Conservation (phyloP, 2,888 invertebrate genomes). For the Caenorhabditis uteleia region DNA sequence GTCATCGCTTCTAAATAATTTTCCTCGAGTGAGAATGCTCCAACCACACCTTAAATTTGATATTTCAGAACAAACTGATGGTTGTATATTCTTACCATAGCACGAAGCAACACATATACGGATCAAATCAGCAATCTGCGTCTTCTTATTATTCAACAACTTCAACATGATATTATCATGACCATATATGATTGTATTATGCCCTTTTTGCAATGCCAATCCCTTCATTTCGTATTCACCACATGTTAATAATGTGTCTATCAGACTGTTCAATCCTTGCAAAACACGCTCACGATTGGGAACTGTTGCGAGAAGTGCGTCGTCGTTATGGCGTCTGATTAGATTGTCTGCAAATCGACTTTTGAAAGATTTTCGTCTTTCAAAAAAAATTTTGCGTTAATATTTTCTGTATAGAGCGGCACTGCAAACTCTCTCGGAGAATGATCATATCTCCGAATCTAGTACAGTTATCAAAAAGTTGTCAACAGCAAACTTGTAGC, state of each 20-base stretch:
- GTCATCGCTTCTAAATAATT: too few species aligned
- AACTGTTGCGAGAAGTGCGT: neutral
- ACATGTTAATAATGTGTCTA: constrained; percentile 11
- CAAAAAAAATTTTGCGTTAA: too few species aligned
- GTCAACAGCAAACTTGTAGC: too few species aligned
- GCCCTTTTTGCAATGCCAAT: neutral
- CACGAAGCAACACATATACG: neutral
- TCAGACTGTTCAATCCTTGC: constrained; percentile 2
- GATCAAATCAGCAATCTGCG: neutral
- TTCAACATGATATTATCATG: constrained; percentile 12
- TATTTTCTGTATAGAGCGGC: too few species aligned
- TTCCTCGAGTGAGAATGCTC: too few species aligned
- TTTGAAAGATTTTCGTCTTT: neutral
- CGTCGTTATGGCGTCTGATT: neutral
- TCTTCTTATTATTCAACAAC: constrained; percentile 12
- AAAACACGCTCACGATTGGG: constrained; percentile 9
- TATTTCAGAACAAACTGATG: neutral
- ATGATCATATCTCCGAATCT: too few species aligned
- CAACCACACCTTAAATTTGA: neutral
- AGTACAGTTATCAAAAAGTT: too few species aligned
- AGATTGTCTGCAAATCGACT: neutral
- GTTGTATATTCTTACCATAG: constrained; percentile 1
- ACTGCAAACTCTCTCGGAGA: too few species aligned
- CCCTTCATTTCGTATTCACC: too few species aligned
- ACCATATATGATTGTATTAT: neutral